A percentile compares a stretch with the other conserved stretches of the same genome.
Conservation (phyloP, 2,888 invertebrate species). For the Agrotis puta region DNA sequence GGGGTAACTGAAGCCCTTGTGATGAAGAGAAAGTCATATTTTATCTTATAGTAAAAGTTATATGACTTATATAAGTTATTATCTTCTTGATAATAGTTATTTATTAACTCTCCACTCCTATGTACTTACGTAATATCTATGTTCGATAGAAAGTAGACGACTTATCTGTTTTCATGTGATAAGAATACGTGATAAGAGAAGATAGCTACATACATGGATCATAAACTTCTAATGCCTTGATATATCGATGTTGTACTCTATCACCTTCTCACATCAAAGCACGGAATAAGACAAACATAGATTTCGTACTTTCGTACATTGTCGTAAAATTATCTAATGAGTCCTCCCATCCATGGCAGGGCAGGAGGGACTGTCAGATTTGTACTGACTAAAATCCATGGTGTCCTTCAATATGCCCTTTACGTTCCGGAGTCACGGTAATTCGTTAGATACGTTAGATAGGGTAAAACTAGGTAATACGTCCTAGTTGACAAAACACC, state of each 20-base stretch:
- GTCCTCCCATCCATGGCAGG: too few species aligned
- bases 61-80: conserved; percentile 29
- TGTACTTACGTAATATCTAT: neutral
- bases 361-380: too few species aligned
- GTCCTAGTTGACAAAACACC: too few species aligned
- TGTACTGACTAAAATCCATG: too few species aligned
- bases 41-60: conserved; percentile 14
- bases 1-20: neutral
- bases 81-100: conserved; percentile 10
- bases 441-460: too few species aligned
- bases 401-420: too few species aligned
- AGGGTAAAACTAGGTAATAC: too few species aligned
- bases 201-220: conserved; percentile 1
- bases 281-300: too few species aligned
- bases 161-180: conserved; percentile 30
- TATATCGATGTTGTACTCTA: neutral
- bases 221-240: neutral
- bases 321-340: too few species aligned
- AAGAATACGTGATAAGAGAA: conserved; percentile 20
- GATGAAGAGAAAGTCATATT: conserved; percentile 22
- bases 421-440: too few species aligned
- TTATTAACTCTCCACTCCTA: conserved; percentile 8
- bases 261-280: too few species aligned
- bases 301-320: too few species aligned
- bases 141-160: conserved; percentile 13